These are phyloP conservation scores for Achlya flavicornis DNA, from an alignment of 2,888 invertebrate species.

Conservation along the genomic window DNA sequence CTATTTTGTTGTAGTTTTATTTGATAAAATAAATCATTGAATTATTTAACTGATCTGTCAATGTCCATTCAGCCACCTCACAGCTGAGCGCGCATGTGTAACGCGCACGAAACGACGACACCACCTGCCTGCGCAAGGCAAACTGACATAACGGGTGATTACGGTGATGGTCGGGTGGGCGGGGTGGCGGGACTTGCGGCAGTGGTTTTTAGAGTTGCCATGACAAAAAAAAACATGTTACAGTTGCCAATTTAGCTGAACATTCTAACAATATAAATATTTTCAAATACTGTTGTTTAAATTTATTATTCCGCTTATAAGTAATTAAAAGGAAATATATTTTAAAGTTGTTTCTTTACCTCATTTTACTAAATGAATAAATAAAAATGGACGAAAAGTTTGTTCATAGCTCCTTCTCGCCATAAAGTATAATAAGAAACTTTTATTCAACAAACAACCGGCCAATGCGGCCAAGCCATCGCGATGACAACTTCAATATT, in stretches of 20 bases:
- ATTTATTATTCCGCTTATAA: no score
- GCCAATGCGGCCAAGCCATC: slow-evolving; percentile 60
- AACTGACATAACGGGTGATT: slow-evolving; percentile 45
- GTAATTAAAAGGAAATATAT: neutral
- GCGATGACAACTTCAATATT: slow-evolving; percentile 69
- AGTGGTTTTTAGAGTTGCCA: neutral
- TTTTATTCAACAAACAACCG: slow-evolving; percentile 20
- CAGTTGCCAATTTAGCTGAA: neutral
- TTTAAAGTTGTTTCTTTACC: neutral
- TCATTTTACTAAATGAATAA: neutral
- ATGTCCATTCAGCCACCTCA: slow-evolving; percentile 59
- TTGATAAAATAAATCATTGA: slow-evolving; percentile 53
- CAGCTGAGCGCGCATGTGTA: slow-evolving; percentile 57
- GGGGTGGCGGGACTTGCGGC: slow-evolving; percentile 13
- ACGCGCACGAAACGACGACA: slow-evolving; percentile 39
- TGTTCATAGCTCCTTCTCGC: slow-evolving; percentile 14
- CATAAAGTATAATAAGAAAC: slow-evolving; percentile 36
- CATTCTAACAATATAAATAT: no score
- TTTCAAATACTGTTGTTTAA: no score
- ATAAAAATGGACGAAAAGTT: neutral
- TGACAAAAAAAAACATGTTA: neutral
- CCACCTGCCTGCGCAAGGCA: slow-evolving; percentile 71
- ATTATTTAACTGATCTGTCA: slow-evolving; percentile 60
- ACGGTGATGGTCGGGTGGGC: slow-evolving; percentile 36
- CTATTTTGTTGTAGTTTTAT: slow-evolving; percentile 43